A percentile compares a stretch with the other conserved stretches of the same genome.
These are phyloP conservation scores for Syngnathus floridae DNA, from an alignment of 2,113 vertebrate species.

Conservation along the genomic window DNA sequence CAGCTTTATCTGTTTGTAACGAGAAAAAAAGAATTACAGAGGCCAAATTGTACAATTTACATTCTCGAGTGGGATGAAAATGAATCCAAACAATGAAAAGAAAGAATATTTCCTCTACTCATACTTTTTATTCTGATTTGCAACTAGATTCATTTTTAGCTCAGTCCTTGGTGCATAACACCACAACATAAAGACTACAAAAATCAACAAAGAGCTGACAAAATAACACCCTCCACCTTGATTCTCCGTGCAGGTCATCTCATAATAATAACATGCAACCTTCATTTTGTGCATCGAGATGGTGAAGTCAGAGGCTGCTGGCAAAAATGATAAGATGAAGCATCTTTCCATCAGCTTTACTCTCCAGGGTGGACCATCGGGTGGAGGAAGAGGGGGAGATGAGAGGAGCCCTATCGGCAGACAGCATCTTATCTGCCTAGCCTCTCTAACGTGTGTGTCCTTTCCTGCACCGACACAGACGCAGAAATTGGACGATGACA, in stretches of 20 bases:
- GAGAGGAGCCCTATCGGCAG: constrained; percentile 46
- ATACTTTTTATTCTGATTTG: too few relatives aligned
- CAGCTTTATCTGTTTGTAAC: too few relatives aligned
- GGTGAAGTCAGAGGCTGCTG: constrained; percentile 18
- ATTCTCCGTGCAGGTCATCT: not conserved
- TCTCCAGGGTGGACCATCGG: constrained; percentile 36
- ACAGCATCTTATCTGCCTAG: constrained; percentile 58
- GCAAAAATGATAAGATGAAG: constrained; percentile 42
- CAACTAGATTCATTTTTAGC: too few relatives aligned
- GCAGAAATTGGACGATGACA: constrained; percentile 39
- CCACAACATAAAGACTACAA: not conserved
- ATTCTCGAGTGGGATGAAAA: too few relatives aligned
- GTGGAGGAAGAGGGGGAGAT: constrained; percentile 13
- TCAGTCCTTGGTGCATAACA: too few relatives aligned
- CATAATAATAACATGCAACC: not conserved
- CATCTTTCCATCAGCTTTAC: constrained; percentile 38
- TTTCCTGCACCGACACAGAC: constrained; percentile 37
- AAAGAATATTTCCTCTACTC: too few relatives aligned
- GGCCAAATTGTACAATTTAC: too few relatives aligned
- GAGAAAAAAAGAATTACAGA: too few relatives aligned
- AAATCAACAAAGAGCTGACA: not conserved
- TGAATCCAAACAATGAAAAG: too few relatives aligned
- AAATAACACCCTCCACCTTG: not conserved
- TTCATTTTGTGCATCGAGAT: constrained; percentile 14
- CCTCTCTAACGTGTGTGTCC: constrained; percentile 54